Evolutionary conservation across 2,797 vertebrate genomes (phyloP), one percentile per base, ranked within the genome.

Genomic region (Semaprochilodus insignis): DNA sequence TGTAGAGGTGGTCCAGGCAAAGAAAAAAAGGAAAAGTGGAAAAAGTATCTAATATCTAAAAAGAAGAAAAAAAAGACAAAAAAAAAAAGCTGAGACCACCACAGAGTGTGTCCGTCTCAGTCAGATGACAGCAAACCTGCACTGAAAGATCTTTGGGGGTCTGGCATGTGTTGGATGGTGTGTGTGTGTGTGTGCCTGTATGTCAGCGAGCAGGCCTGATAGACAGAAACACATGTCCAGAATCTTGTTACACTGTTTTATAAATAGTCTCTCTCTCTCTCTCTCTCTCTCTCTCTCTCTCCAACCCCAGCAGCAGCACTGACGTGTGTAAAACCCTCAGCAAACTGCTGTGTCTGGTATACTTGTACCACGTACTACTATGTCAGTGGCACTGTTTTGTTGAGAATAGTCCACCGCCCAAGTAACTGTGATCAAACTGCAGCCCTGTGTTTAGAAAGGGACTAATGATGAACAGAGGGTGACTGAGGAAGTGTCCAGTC

Each of bases 171-270:
- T 74, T 21, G 48, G 21, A 23, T 51, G 59, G 79, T 80, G 71
- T 91, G 83, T 87, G 87, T 89, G 92, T 90, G 89, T 90, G 83
- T 88, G 88, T 90, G 92, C 91, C 89, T 87, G 92, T 91, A 90
- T 91, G 91, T 93, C 88, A 87, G 92, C 91, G 84, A 85, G 91
- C 85, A 85, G 81, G 86, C 83, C 90, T 95, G 95, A 95, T 91
- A 87, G 95, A 95, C 94, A 95, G 94, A 92, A 93, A 94, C 95
- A 96, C 93, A 95, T 96, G 95, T 90, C 87, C 86, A 90, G 95
- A 91, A 86, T 96, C 94, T 83, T 88, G 86, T 96, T 96, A 93
- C 95, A 94, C 87, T 88, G 87, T 87, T 91, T 86, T 94, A 96
- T 92, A 95, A 95, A 95, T 96, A 96, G 93, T 90, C 85, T 6